phyloP scores from a whole-genome alignment of 2,113 vertebrate species.

The Bufo gargarizans region DNA sequence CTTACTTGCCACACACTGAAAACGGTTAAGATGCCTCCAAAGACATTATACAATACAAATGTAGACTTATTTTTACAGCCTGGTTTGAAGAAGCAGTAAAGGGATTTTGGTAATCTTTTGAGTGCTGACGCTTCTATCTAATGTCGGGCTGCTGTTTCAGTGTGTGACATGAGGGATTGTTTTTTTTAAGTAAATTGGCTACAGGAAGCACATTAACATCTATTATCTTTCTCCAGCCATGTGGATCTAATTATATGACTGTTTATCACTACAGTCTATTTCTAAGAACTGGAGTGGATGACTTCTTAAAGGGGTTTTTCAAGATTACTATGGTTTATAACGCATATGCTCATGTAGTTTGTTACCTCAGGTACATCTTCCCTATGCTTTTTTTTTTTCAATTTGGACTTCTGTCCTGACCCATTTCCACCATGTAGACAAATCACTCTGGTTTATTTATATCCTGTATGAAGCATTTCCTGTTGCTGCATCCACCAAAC shows the following conservation, averaged over 20 bases:
- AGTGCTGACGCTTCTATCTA: constrained; percentile 35
- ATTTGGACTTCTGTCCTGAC: too few species aligned
- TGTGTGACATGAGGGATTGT: constrained; percentile 4
- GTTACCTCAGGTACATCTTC: too few species aligned
- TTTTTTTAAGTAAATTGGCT: constrained; percentile 31
- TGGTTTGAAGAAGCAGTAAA: constrained; percentile 26
- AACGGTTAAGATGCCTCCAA: constrained; percentile 27
- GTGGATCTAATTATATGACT: background rate
- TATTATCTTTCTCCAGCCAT: constrained; percentile 31
- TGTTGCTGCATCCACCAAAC: too few species aligned
- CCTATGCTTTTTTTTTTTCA: too few species aligned
- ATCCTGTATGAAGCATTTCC: too few species aligned
- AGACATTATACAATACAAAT: constrained; percentile 42
- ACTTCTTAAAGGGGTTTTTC: too few species aligned
- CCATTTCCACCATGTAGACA: too few species aligned
- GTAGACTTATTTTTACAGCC: constrained; percentile 43
- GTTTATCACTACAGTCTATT: background rate
- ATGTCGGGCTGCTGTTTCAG: constrained; percentile 21
- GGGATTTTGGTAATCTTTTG: constrained; percentile 49
- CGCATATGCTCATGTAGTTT: too few species aligned
- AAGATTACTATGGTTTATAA: too few species aligned
- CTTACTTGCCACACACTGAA: constrained; percentile 19
- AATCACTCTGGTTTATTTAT: too few species aligned
- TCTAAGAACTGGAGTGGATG: background rate
- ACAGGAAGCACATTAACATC: constrained; percentile 37